Evolutionary conservation across 1,140 invertebrate species (phyloP).

Genomic region (Conus ventricosus): DNA sequence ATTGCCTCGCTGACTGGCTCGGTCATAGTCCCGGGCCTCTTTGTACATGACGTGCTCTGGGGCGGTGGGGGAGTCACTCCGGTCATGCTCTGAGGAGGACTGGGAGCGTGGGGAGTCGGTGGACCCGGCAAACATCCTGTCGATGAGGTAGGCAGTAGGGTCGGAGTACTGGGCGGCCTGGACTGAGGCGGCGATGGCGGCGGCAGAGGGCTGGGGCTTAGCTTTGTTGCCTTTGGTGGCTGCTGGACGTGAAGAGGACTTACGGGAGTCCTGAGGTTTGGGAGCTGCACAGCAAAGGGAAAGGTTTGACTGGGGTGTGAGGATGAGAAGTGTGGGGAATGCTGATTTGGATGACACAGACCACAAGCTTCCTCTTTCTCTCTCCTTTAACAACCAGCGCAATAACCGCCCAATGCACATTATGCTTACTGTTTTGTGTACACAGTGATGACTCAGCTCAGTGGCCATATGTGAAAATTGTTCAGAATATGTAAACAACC

Average conservation of each 20-base stretch:
- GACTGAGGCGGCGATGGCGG: constrained; percentile 37
- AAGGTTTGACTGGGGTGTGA: background rate
- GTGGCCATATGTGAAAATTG: too few relatives aligned
- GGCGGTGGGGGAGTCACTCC: constrained; percentile 44
- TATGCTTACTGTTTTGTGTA: too few relatives aligned
- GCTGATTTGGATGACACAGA: too few relatives aligned
- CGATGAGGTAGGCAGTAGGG: constrained; percentile 61
- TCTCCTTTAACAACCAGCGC: too few relatives aligned
- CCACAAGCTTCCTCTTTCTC: too few relatives aligned
- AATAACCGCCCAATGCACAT: too few relatives aligned
- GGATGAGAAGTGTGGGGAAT: too few relatives aligned
- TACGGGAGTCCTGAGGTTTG: constrained; percentile 17
- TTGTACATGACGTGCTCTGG: constrained; percentile 61
- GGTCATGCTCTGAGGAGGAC: constrained; percentile 14
- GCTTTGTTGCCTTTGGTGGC: constrained; percentile 8
- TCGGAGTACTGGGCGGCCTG: constrained; percentile 41
- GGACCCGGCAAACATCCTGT: constrained; percentile 63
- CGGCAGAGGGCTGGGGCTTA: background rate
- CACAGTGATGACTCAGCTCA: too few relatives aligned
- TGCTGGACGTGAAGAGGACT: background rate
- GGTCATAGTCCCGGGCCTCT: constrained; percentile 61
- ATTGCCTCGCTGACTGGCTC: constrained; percentile 32
- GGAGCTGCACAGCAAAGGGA: background rate
- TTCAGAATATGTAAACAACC: too few relatives aligned
- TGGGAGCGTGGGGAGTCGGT: background rate